Conservation (phyloP, 2,113 vertebrate genomes). For the Mormoops blainvillei region DNA sequence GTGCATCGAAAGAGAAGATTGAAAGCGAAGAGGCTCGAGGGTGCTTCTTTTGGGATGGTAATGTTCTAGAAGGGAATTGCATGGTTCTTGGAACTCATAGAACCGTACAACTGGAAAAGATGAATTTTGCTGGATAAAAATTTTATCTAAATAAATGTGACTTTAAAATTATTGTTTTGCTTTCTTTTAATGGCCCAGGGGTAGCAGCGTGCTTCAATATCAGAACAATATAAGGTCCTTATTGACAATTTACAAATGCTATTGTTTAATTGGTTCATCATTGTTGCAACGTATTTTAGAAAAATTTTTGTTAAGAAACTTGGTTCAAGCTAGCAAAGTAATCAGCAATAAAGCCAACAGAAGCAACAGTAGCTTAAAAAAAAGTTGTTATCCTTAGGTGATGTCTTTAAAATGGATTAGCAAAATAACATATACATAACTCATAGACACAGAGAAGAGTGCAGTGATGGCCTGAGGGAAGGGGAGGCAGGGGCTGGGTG, state of each 20-base stretch:
- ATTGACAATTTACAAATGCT: background rate
- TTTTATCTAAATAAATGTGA: background rate
- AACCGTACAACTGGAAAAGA: background rate
- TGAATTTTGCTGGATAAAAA: background rate
- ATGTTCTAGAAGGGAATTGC: background rate
- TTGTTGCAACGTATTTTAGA: background rate
- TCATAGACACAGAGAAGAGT: too few relatives aligned
- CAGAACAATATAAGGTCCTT: background rate
- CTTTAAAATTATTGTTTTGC: background rate
- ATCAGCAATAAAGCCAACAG: background rate
- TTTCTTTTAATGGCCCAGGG: background rate
- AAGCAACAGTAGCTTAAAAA: background rate
- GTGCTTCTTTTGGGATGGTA: background rate
- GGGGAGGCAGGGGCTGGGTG: too few relatives aligned
- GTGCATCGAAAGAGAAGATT: background rate
- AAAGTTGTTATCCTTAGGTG: background rate
- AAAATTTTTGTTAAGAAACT: background rate
- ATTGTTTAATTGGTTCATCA: background rate
- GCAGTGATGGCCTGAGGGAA: too few relatives aligned
- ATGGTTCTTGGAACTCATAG: background rate
- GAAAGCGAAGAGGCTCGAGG: background rate
- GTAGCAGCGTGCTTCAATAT: background rate
- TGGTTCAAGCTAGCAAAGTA: background rate
- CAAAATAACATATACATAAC: too few relatives aligned
- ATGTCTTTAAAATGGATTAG: background rate